Conservation (phyloP, 35 echinoderm and acorn worm species). For the Ophioderma brevispina region DNA sequence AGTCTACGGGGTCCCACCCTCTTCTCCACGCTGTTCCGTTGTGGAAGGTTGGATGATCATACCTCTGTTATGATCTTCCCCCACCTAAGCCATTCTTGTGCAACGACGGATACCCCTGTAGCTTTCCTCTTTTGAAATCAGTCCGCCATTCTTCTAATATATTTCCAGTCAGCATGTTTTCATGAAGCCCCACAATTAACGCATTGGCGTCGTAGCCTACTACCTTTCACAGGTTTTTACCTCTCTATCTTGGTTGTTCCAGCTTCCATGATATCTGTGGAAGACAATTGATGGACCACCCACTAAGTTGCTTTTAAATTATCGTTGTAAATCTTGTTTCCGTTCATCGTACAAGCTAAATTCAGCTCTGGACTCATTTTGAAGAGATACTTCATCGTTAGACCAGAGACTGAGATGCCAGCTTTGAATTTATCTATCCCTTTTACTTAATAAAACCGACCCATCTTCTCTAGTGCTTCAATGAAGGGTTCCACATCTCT, state of each 20-base stretch:
- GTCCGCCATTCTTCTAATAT: background rate
- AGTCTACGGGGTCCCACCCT: background rate
- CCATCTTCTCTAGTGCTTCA: conserved; percentile 54
- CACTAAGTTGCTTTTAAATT: conserved; percentile 5
- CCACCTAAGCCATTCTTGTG: conserved; percentile 34
- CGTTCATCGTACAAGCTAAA: background rate
- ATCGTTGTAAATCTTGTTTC: background rate
- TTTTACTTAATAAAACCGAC: conserved; percentile 7
- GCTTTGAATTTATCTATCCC: conserved; percentile 52
- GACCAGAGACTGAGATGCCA: conserved; percentile 32
- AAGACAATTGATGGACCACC: conserved; percentile 33
- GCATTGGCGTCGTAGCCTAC: conserved; percentile 35
- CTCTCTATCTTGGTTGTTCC: background rate
- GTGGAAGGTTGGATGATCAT: conserved; percentile 3
- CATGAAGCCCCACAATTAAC: conserved; percentile 19
- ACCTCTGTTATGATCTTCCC: background rate
- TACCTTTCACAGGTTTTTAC: conserved; percentile 23
- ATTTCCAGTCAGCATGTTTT: conserved; percentile 21
- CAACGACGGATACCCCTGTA: background rate
- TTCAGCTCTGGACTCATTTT: background rate
- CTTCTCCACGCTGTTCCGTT: conserved; percentile 6
- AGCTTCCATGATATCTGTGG: background rate
- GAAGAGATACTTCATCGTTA: conserved; percentile 27
- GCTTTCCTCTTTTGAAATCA: background rate
- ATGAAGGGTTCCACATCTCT: conserved; percentile 40